A percentile compares a stretch with the other conserved stretches of the same genome.
Conservation (phyloP, 2,888 invertebrate species). For the Lomographa bimaculata region DNA sequence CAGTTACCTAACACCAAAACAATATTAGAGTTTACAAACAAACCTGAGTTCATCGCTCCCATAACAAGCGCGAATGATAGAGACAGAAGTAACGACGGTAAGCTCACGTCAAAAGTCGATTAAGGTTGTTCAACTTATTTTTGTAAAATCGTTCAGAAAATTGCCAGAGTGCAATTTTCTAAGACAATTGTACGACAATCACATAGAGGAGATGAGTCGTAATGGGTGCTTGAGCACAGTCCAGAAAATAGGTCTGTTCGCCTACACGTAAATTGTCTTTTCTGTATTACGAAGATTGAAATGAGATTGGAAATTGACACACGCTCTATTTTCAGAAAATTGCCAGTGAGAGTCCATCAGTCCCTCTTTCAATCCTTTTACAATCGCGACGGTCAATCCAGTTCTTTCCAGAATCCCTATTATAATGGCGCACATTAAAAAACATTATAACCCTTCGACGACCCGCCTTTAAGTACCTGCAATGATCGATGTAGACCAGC, state of each 20-base stretch:
- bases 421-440: slow-evolving; percentile 9
- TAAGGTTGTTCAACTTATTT: slow-evolving; percentile 71
- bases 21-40: slow-evolving; percentile 68
- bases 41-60: slow-evolving; percentile 57
- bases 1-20: slow-evolving; percentile 29
- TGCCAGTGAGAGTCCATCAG: slow-evolving; percentile 3
- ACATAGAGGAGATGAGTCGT: slow-evolving; percentile 26
- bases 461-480: slow-evolving; percentile 33
- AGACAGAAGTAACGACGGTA: slow-evolving; percentile 46
- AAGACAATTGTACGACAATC: slow-evolving; percentile 42
- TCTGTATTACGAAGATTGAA: slow-evolving; percentile 14
- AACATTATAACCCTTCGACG: slow-evolving; percentile 32
- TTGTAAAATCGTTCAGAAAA: slow-evolving; percentile 53
- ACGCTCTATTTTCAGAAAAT: slow-evolving; percentile 5
- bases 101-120: slow-evolving; percentile 44
- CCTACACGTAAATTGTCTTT: slow-evolving; percentile 15
- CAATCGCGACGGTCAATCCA: slow-evolving; percentile 5
- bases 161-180: slow-evolving; percentile 55
- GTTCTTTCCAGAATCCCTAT: slow-evolving; percentile 10
- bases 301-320: slow-evolving; percentile 12
- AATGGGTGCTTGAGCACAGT: slow-evolving; percentile 27
- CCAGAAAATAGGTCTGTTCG: slow-evolving; percentile 25
- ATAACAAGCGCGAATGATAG: slow-evolving; percentile 40
- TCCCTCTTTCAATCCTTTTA: slow-evolving; percentile 3
- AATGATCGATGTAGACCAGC: slow-evolving; percentile 44